These are phyloP conservation scores for Sardina pilchardus DNA, from an alignment of 2,113 vertebrate species.

Conservation along the genomic window DNA sequence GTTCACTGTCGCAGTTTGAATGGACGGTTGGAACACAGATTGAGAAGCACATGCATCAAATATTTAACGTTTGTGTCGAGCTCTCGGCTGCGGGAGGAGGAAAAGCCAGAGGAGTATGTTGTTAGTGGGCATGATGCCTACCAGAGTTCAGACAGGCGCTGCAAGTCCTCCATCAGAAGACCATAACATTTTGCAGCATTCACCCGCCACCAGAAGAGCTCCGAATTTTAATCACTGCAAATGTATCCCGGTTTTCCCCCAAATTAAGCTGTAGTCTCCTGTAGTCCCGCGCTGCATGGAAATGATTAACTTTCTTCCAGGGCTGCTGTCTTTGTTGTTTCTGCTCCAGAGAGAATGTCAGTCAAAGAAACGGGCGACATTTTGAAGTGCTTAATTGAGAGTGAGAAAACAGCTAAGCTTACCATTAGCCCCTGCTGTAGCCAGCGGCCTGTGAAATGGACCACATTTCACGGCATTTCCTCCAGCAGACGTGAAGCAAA, in stretches of 20 bases:
- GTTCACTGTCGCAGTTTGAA: neutral
- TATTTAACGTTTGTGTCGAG: neutral
- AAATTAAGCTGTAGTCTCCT: neutral
- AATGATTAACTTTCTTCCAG: neutral
- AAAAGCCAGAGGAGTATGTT: neutral
- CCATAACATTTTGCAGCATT: neutral
- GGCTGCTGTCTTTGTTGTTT: neutral
- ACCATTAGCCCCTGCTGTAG: conserved; percentile 40
- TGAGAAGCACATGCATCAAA: neutral
- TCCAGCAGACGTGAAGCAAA: conserved; percentile 42
- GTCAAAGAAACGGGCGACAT: neutral
- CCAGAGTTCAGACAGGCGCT: neutral
- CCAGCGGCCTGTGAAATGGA: conserved; percentile 60
- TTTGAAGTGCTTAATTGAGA: conserved; percentile 58
- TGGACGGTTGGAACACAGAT: neutral
- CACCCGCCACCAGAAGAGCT: neutral
- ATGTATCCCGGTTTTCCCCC: neutral
- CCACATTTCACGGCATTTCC: conserved; percentile 55
- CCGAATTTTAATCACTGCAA: neutral
- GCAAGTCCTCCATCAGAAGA: neutral
- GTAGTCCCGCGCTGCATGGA: neutral
- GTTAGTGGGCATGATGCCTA: neutral
- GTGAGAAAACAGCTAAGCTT: conserved; percentile 38
- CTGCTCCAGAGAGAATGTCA: neutral
- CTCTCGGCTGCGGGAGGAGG: neutral